Conservation (phyloP, 2,888 invertebrate species). For the Disparrhopalites patrizii region DNA sequence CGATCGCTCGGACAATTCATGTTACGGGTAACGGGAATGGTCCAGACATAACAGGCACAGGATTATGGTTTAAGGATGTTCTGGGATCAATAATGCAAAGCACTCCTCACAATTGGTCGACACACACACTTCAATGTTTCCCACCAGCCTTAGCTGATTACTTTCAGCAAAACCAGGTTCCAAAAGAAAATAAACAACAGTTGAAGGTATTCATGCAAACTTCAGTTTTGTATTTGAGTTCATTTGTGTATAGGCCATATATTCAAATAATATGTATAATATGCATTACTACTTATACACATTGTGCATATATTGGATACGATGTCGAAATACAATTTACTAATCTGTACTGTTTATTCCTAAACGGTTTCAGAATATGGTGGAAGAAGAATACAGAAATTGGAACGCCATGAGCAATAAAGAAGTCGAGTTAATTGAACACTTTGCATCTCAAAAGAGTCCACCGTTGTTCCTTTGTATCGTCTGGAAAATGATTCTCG, state of each 20-base stretch:
- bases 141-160: constrained; percentile 85
- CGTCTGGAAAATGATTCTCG: constrained; percentile 86
- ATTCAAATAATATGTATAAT: background rate
- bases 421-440: constrained; percentile 92
- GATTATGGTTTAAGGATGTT: constrained; percentile 85
- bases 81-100: constrained; percentile 85
- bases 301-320: background rate
- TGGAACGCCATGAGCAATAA: constrained; percentile 91
- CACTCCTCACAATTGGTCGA: constrained; percentile 93
- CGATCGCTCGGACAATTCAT: constrained; percentile 88
- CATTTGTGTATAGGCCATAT: too few species aligned
- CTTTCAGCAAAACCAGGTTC: constrained; percentile 76
- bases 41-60: constrained; percentile 49
- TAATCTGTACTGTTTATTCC: background rate
- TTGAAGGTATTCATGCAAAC: constrained; percentile 60
- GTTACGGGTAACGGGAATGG: constrained; percentile 66
- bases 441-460: constrained; percentile 90
- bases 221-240: too few species aligned
- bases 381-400: constrained; percentile 92
- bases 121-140: constrained; percentile 86
- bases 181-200: constrained; percentile 84
- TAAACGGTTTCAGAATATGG: constrained; percentile 62
- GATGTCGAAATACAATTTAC: constrained; percentile 6
- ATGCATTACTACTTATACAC: background rate
- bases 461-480: constrained; percentile 87